Conservation (phyloP, 1,140 invertebrate genomes). For the Melitaea cinxia region DNA sequence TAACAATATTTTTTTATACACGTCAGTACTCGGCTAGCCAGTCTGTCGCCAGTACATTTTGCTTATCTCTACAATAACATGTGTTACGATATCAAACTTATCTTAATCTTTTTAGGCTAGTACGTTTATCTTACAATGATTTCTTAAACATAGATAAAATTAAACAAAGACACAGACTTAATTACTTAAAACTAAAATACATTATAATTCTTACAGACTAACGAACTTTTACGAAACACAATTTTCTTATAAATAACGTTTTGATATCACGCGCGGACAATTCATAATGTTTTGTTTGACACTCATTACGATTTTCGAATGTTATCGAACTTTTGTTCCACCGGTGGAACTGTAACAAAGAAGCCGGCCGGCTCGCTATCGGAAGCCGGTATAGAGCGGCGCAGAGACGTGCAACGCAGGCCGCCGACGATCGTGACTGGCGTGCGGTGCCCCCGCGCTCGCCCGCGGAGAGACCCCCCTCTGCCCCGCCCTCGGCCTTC, state of each 20-base stretch:
- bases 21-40: constrained; percentile 17
- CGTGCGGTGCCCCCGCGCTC: constrained; percentile 66
- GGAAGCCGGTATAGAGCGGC: constrained; percentile 51
- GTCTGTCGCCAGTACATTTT: constrained; percentile 1
- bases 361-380: constrained; percentile 63
- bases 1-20: neutral
- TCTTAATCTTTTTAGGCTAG: neutral
- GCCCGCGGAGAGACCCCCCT: constrained; percentile 59
- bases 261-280: constrained; percentile 13
- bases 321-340: constrained; percentile 10
- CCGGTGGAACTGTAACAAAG: constrained; percentile 60
- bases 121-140: constrained; percentile 2
- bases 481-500: constrained; percentile 58
- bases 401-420: constrained; percentile 47
- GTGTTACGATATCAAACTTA: no score
- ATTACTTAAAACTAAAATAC: constrained; percentile 15
- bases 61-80: neutral
- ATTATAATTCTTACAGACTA: constrained; percentile 6
- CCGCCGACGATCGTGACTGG: constrained; percentile 56
- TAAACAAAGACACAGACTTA: constrained; percentile 2
- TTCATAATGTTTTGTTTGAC: constrained; percentile 8
- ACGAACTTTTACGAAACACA: neutral
- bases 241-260: constrained; percentile 5
- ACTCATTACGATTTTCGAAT: constrained; percentile 1
- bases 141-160: constrained; percentile 5